These are phyloP conservation scores for Calliphora vomitoria DNA, from an alignment of 2,888 invertebrate species.

Conservation along the genomic window DNA sequence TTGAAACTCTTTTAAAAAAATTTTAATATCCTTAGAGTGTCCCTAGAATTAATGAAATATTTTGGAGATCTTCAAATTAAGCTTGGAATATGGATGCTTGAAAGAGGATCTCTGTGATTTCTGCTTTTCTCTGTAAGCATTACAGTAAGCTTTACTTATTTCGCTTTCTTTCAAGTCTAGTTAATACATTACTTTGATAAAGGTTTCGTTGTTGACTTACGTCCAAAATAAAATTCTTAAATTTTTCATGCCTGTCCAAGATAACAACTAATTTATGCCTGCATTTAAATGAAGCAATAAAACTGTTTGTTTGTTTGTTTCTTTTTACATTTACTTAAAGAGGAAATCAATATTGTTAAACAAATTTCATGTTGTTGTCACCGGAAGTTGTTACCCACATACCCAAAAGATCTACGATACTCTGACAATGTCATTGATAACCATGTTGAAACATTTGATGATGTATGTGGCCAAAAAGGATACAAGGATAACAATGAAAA, in stretches of 20 bases:
- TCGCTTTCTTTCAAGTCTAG: no score
- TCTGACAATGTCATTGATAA: conserved; percentile 58
- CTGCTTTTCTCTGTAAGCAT: no score
- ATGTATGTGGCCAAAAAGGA: conserved; percentile 51
- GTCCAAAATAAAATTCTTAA: no score
- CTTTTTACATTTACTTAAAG: conserved; percentile 22
- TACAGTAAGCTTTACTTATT: no score
- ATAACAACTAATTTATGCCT: conserved; percentile 29
- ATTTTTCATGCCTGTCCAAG: neutral
- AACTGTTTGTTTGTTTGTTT: neutral
- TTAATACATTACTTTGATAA: no score
- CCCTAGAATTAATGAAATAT: no score
- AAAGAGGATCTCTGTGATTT: no score
- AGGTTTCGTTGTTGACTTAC: no score
- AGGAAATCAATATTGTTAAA: conserved; percentile 57
- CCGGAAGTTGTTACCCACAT: conserved; percentile 48
- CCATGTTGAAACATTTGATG: conserved; percentile 30
- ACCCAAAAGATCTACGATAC: conserved; percentile 31
- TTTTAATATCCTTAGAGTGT: no score
- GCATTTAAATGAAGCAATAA: conserved; percentile 18
- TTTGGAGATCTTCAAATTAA: no score
- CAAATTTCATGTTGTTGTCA: conserved; percentile 52
- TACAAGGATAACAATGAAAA: conserved; percentile 11
- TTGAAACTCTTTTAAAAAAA: no score
- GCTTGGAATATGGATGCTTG: no score